Evolutionary conservation across 2,888 invertebrate species (phyloP), one percentile per base, ranked within the genome.

Genomic region (Syrista parreyssii): DNA sequence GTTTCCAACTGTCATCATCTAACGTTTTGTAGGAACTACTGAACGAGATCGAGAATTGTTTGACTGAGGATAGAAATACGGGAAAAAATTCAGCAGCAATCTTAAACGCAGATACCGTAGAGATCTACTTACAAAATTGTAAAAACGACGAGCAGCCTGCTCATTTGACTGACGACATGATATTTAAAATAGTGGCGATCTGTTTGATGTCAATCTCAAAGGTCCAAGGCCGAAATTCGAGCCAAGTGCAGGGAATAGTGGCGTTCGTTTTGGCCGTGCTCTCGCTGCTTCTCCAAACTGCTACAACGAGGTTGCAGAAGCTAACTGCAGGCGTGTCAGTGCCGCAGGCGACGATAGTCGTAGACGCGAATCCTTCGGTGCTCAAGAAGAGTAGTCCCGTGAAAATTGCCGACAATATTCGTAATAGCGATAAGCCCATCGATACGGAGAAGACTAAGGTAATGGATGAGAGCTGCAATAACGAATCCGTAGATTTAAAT

Each of bases 211-310:
- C 96, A 79, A 94, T 97, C 83, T 93, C 95, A 36, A 96, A 96
- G 91, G 92, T 97, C 78, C 94, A 95, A 89, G 94, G 94, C 87
- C 93, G 93, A 75, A 94, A 96, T 88, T 96, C 96, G n/a, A 93
- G 93, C n/a, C 96, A 96, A 89, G 94, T 96, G 72, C 96, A 97
- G 85, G 95, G 96, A 34, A 94, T 96, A 76, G 95, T 96, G 87
- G 97, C 98, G 36, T 97, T 98, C 88, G 94, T 96, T 75, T 93
- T 98, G 75, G 97, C 97, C 34, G 93, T 98, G 82, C 94, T 96
- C 83, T 96, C 96, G 30, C 96, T 96, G 88, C 90, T 96, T 68
- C 92, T 95, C 82, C 95, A 93, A 81, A 88, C 89, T 78, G 86
- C 87, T 80, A 86, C 89, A 40, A 84, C 86, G 31, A 86, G 87